These are phyloP conservation scores for Nasua narica DNA, from an alignment of 2,797 vertebrate species.

Conservation along the genomic window DNA sequence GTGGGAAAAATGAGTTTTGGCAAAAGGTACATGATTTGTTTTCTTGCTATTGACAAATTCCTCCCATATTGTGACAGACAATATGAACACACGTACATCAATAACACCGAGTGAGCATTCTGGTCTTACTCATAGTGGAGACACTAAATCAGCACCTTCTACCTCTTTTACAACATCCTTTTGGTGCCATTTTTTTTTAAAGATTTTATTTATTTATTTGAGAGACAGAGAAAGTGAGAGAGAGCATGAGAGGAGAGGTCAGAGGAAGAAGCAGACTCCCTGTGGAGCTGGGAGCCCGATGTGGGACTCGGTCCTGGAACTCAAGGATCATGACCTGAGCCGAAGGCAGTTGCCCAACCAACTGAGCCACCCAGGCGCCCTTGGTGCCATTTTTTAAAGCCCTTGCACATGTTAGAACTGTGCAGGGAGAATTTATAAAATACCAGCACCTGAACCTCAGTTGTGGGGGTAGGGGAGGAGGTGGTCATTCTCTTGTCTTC, in stretches of 20 bases:
- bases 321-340: too few relatives aligned
- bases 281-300: too few relatives aligned
- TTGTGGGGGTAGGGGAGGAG: rapidly evolving
- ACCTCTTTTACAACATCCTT: background rate
- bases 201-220: too few relatives aligned
- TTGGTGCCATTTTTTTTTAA: background rate
- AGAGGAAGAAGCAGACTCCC: too few relatives aligned
- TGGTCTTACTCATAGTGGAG: background rate
- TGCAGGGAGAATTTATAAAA: background rate
- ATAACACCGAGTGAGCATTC: background rate
- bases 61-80: background rate
- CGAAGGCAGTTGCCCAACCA: too few relatives aligned
- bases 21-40: background rate
- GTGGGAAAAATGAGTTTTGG: background rate
- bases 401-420: background rate
- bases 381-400: too few relatives aligned
- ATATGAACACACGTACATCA: background rate
- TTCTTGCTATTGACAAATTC: background rate
- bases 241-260: too few relatives aligned
- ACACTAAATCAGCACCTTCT: background rate
- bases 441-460: background rate
- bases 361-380: too few relatives aligned
- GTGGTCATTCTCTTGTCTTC: background rate
- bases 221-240: too few relatives aligned
- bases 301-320: too few relatives aligned